phyloP scores from a whole-genome alignment of 2,797 vertebrate genomes.

The Trichosurus vulpecula region DNA sequence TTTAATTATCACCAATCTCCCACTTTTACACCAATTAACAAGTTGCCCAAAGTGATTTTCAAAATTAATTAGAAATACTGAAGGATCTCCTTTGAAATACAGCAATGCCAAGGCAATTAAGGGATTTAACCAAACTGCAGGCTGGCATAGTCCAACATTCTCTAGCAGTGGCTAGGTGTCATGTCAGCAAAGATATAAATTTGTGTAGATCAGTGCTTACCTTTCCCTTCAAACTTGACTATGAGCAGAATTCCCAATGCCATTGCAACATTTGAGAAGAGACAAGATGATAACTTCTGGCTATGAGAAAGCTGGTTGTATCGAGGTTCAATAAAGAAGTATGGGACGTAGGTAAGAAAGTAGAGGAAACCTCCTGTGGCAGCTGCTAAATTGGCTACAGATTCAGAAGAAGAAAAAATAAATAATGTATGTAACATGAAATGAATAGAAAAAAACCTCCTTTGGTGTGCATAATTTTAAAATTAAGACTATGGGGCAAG shows the following conservation, averaged over 20 bases:
- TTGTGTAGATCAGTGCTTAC: constrained; percentile 80
- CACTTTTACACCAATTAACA: background rate
- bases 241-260: constrained; percentile 95
- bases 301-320: constrained; percentile 90
- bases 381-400: constrained; percentile 91
- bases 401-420: constrained; percentile 8
- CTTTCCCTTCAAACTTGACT: constrained; percentile 96
- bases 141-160: background rate
- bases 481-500: background rate
- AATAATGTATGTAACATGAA: background rate
- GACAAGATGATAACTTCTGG: constrained; percentile 93
- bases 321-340: constrained; percentile 93
- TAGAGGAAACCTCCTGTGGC: constrained; percentile 93
- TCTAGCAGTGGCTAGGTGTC: background rate
- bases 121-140: background rate
- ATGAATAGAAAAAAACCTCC: background rate
- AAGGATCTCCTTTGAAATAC: background rate
- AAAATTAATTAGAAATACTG: background rate
- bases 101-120: background rate
- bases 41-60: background rate
- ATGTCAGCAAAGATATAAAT: background rate
- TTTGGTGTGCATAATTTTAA: background rate
- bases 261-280: constrained; percentile 97
- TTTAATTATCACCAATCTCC: background rate
- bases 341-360: constrained; percentile 95